Evolutionary conservation across 35 echinoderm and acorn worm species (phyloP), one percentile per base, ranked within the genome.

Genomic region (Stichopus chloronotus): DNA sequence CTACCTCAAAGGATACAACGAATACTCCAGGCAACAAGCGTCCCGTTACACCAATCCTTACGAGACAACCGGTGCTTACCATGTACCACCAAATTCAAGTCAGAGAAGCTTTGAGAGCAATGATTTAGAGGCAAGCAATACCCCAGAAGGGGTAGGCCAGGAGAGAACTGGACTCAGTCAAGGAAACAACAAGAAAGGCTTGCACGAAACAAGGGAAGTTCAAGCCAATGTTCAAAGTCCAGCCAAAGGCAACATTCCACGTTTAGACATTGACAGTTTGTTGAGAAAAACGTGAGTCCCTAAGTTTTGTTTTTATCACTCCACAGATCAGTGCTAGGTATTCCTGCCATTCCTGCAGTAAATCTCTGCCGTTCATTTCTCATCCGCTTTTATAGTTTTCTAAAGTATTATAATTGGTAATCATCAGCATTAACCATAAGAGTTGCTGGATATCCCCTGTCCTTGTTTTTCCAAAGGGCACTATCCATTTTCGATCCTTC

Each of bases 71-170:
- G 84, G 53, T 58, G 81, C 56, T 56, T 97, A 97, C 86, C 93
- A 97, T 53, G 93, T 97, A 5, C 95, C 95, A n/a, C 95, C 95
- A 25, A 97, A 97, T 79, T 95, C 95, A 22, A 94, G 93, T 52
- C 91, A 94, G 59, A 84, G 85, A 25, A 94, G 93, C 68, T 69
- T 87, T 91, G 81, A 95, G 25, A 84, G 59, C 80, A 92, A 84
- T 20, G 90, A 91, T 5, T 13, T 78, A 54, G 87, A 89, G 25
- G 24, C 68, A 10, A 14, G 88, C 19, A 53, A 54, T 55, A 25
- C 20, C 24, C 63, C 85, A 25, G 9, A 11, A 21, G 25, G 9
- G 14, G 5, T 23, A 23, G 24, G 12, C 1, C 22, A 7, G 17
- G 16, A 9, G 5, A 14, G 58, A 53, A 57, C 10, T 2, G 53